These are phyloP conservation scores for Rhorus exstirpatorius DNA, from an alignment of 2,888 invertebrate species.

Conservation along the genomic window DNA sequence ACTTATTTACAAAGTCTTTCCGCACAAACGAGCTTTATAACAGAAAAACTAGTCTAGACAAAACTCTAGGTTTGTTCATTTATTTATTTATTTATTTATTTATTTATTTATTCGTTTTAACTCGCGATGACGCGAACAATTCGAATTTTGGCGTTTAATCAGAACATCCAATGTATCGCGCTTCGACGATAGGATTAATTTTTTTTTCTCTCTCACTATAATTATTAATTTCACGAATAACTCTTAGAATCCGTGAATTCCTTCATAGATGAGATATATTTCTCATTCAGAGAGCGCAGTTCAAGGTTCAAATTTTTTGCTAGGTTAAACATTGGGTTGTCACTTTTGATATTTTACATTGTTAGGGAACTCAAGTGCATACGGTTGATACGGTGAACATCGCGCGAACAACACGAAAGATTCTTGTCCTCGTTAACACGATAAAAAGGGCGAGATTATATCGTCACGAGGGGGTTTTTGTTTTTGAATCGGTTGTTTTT, in stretches of 20 bases:
- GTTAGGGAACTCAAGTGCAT: constrained; percentile 6
- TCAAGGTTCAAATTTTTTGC: constrained; percentile 58
- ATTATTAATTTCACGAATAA: background rate
- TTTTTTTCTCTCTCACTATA: constrained; percentile 2
- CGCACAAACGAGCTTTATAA: constrained; percentile 1
- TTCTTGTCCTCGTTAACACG: constrained; percentile 14
- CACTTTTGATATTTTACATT: constrained; percentile 45
- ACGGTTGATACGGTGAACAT: constrained; percentile 43
- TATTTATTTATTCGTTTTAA: background rate
- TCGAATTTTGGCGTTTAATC: background rate
- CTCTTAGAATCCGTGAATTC: background rate
- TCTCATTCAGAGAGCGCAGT: constrained; percentile 27
- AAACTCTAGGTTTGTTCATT: constrained; percentile 1
- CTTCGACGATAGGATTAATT: background rate
- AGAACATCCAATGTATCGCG: background rate
- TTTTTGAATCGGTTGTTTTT: constrained; percentile 4
- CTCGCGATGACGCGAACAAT: constrained; percentile 17
- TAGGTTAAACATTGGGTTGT: constrained; percentile 66
- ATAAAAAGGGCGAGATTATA: constrained; percentile 28
- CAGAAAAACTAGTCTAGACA: background rate
- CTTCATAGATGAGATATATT: background rate
- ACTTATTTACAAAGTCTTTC: constrained; percentile 42
- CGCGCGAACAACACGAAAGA: constrained; percentile 24
- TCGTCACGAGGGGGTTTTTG: constrained; percentile 5
- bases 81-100: no score